phyloP scores from a whole-genome alignment of 2,797 vertebrate genomes.

The Bryconaethiops microstoma region DNA sequence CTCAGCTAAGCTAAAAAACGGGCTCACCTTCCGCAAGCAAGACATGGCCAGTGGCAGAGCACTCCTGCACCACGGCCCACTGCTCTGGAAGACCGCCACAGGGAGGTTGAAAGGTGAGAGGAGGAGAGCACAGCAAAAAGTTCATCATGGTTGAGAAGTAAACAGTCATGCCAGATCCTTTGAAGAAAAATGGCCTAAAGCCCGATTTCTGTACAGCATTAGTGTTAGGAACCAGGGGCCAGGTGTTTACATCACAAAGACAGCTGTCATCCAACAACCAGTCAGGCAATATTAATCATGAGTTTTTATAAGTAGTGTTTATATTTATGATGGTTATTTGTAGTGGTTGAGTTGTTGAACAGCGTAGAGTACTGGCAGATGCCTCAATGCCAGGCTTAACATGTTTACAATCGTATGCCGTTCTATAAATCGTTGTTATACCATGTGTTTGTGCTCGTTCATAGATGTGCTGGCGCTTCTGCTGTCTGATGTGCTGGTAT shows the following conservation, averaged over 20 bases:
- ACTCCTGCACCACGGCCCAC: slow-evolving; percentile 84
- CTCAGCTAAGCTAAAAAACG: slow-evolving; percentile 88
- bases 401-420: background rate
- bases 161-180: too few species aligned
- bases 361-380: background rate
- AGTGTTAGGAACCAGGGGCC: too few species aligned
- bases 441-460: slow-evolving; percentile 49
- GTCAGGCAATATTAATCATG: too few species aligned
- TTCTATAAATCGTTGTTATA: background rate
- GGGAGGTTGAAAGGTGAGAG: slow-evolving; percentile 85
- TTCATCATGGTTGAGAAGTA: background rate
- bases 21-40: slow-evolving; percentile 89
- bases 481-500: slow-evolving; percentile 88
- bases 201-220: too few species aligned
- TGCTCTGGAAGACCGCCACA: slow-evolving; percentile 95
- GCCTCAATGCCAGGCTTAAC: background rate
- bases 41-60: slow-evolving; percentile 83
- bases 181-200: too few species aligned
- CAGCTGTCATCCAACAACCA: too few species aligned
- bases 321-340: too few species aligned
- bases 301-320: too few species aligned
- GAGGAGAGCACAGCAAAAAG: background rate
- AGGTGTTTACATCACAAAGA: too few species aligned
- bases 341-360: too few species aligned
- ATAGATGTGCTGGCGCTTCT: slow-evolving; percentile 91